Evolutionary conservation across 1,140 invertebrate species (phyloP), one percentile per base, ranked within the genome.

Genomic region (Lethrus apterus): DNA sequence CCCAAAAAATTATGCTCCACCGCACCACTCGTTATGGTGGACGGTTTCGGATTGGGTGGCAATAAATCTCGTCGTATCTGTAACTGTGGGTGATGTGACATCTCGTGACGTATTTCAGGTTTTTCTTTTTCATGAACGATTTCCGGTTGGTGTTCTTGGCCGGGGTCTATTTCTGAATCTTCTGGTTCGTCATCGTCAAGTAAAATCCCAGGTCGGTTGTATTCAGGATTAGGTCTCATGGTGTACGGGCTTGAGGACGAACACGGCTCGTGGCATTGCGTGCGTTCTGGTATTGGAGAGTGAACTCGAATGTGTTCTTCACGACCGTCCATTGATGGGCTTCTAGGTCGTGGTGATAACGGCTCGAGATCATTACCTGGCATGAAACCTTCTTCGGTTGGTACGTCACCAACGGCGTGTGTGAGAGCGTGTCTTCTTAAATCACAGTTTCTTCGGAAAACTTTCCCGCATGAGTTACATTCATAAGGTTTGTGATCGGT

Each of bases 401-500:
- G 83, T 0, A 87, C 81, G 57, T 88, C 86, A 1, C 85, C 86
- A 0, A 91, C 84, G 0, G 85, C 82, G 58, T 92, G 89, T 1
- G 88, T 92, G 21, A 90, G 62, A 7, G 84, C 85, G 65, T 92
- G 89, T 41, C 88, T 72, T 34, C 88, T 70, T 4, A 92, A 70
- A 63, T 92, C 88, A 65, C 89, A 92, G 61, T 90, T 89, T 42
- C 86, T 73, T 31, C 86, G 73, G 60, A 90, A 91, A 0, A 89
- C 86, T 59, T 91, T 93, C 20, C 86, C 86, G 59, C 93, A 96
- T 0, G 83, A 83, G 44, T 82, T 84, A 60, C 93, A 96, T 59
- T 93, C 85, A 71, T 93, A 94, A 0, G 91, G 91, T 61, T 94
- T 94, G 69, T 92, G 87, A 58, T 93, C 91, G 5, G 91, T 95